Conservation (phyloP, 2,888 invertebrate genomes). For the Nipponacmea schrenckii region DNA sequence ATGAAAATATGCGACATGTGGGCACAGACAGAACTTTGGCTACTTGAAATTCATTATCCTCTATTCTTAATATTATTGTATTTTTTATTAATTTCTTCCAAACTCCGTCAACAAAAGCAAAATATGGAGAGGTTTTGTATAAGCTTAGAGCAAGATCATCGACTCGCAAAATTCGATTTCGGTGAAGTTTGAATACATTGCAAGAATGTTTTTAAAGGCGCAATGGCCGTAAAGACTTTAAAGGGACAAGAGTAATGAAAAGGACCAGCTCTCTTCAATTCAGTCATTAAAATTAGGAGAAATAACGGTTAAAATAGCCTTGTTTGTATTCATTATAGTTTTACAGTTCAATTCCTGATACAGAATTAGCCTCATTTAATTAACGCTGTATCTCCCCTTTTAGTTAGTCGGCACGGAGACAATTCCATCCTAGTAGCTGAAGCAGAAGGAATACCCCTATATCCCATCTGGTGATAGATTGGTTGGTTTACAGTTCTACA, state of each 20-base stretch:
- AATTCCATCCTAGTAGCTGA: not conserved
- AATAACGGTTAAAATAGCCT: conserved; percentile 4
- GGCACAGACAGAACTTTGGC: not conserved
- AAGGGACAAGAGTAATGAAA: conserved; percentile 7
- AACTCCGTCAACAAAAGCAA: not conserved
- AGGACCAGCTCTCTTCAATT: not conserved
- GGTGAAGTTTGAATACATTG: not conserved
- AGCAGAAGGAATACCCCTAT: conserved; percentile 4
- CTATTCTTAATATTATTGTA: conserved; percentile 2
- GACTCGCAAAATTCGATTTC: conserved; percentile 8
- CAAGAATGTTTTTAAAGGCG: not conserved
- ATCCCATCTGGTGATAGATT: not conserved
- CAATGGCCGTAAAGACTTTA: not conserved
- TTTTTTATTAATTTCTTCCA: not conserved
- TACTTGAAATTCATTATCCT: conserved; percentile 5
- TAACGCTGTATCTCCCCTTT: not conserved
- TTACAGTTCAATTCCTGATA: not conserved
- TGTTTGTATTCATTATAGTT: conserved; percentile 5
- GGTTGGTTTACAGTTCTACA: no score
- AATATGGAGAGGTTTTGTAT: conserved; percentile 6
- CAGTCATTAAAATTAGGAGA: not conserved
- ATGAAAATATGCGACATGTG: conserved; percentile 7
- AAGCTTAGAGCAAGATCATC: not conserved
- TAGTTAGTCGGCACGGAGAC: not conserved
- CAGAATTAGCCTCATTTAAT: conserved; percentile 6